Base-by-base conservation (phyloP, 2,888 invertebrate species). In the Agrotis exclamationis region DNA sequence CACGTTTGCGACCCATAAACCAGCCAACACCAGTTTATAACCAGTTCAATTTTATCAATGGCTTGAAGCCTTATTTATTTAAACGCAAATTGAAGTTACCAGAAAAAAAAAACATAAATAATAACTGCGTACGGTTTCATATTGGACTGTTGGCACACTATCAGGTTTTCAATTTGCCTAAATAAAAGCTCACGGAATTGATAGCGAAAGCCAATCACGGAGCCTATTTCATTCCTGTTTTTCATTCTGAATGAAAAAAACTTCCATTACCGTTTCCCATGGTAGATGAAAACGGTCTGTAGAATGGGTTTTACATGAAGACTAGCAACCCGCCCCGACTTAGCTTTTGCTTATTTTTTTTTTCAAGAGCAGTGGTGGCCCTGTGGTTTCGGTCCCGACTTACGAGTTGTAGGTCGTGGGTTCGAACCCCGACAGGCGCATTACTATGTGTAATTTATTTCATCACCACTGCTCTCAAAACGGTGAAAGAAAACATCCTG, bases 151-250 rank as follows among this genome's bases (percentile, higher is more conserved):
- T 51, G 24, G n/a, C 39, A 22, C 20, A 59, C 24, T 63, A 59
- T 75, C 51, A 22, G 14, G 13, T 45, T 74, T 76, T 53, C 67
- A 68, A 80, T 77, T 76, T 54, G 7, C 53, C 24, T 45, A 44
- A 62, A 81, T 76, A 81, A 65, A 58, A 58, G 33, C 20, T 11
- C 18, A n/a, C 28, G 48, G 64, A 48, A 76, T 64, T 81, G 51
- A 16, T 33, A 48, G 11, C 51, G 20, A 60, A 33, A 48, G 16
- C 63, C 54, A 80, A 76, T 80, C 59, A 39, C 7, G 16, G 5
- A 66, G 28, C 44, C 69, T 22, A 69, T 58, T 60, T 57, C 24
- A 44, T 50, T 54, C 22, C 22, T 39, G 9, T 22, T 63, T 65
- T 28, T 47, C 22, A 48, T 58, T 53, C 4, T 16, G 16, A 54